Base-by-base conservation (phyloP, 2,888 invertebrate genomes). In the Agrilus cyanescens region DNA sequence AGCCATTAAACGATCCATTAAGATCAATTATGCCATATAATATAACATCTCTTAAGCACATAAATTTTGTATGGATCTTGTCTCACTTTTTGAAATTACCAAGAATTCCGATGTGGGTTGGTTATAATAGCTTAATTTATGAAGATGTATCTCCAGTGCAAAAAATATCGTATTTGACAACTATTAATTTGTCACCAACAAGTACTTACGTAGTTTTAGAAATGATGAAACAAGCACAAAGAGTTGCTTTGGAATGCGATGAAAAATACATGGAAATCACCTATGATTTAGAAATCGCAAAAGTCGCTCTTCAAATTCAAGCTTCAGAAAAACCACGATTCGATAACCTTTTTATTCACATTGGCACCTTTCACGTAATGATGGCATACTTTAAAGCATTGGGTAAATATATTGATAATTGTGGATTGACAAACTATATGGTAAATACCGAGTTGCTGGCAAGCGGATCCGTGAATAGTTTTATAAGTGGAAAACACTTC, bases 371-470 rank as follows among this genome's bases (percentile, higher is more conserved):
- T 36, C 49, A 50, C 32, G 37, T 49, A 5, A 39, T 45, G 41
- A 41, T 50, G 43, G 43, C 46, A 7, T 49, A 37, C 40, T 50
- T 50, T 36, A 43, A 46, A 37, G 48, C 46, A 32, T 10, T 49
- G 4, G 49, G 47, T 10, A 47, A 45, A 42, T 32, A 40, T 32
- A 46, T 47, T 12, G 32, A 44, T 31, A 29, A 40, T 14, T 45
- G 47, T 32, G 48, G 47, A 16, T 16, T 48, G 25, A 8, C 40
- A 25, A n/a, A 40, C n/a, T 32, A 40, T 4, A 35, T 49, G 37
- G 18, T 45, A 4, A 37, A 49, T 12, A 4, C 15, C 4, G 30
- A 45, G 10, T 14, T 47, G 10, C 20, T 49, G 7, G 47, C 41
- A 15, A 35, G 20, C 25, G 45, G 45, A 6, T 49, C 46, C 30